Percentiles rank a stretch among this genome's conserved stretches.
Conservation (phyloP, 2,888 invertebrate species). For the Pammene fasciana region DNA sequence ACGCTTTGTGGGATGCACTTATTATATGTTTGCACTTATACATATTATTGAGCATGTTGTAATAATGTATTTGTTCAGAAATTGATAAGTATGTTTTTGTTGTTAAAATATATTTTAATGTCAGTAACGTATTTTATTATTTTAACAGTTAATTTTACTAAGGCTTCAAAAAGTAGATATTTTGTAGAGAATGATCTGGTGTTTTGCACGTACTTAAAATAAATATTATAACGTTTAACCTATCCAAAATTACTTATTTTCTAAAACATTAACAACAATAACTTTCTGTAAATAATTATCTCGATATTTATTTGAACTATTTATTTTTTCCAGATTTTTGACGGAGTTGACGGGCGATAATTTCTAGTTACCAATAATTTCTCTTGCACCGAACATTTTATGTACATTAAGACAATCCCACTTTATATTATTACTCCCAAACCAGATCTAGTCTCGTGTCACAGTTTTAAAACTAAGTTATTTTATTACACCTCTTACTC, state of each 20-base stretch:
- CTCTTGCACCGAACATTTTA: slow-evolving; percentile 46
- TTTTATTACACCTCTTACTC: slow-evolving; percentile 43
- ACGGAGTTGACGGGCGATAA: slow-evolving; percentile 55
- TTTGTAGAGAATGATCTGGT: slow-evolving; percentile 25
- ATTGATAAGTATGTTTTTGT: background rate
- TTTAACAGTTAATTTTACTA: slow-evolving; percentile 38
- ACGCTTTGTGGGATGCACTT: slow-evolving; percentile 25
- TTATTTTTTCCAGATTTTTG: slow-evolving; percentile 74
- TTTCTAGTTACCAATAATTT: slow-evolving; percentile 62
- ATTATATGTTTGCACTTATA: slow-evolving; percentile 18
- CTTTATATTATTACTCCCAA: slow-evolving; percentile 64
- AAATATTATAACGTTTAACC: slow-evolving; percentile 7
- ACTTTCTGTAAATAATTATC: slow-evolving; percentile 45
- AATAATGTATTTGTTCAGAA: background rate
- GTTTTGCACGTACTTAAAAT: background rate
- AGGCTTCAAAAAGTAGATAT: slow-evolving; percentile 9
- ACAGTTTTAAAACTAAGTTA: slow-evolving; percentile 82
- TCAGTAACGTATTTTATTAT: slow-evolving; percentile 27
- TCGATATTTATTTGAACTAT: slow-evolving; percentile 46
- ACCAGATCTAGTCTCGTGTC: slow-evolving; percentile 81
- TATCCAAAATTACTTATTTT: background rate
- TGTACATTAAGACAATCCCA: slow-evolving; percentile 43
- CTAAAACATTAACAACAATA: slow-evolving; percentile 17
- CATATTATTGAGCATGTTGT: slow-evolving; percentile 5
- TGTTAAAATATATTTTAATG: slow-evolving; percentile 24